Percentiles rank a stretch among this genome's conserved stretches.
Evolutionary conservation across 2,797 vertebrate species (phyloP).

Genomic region (Chelidonichthys spinosus): DNA sequence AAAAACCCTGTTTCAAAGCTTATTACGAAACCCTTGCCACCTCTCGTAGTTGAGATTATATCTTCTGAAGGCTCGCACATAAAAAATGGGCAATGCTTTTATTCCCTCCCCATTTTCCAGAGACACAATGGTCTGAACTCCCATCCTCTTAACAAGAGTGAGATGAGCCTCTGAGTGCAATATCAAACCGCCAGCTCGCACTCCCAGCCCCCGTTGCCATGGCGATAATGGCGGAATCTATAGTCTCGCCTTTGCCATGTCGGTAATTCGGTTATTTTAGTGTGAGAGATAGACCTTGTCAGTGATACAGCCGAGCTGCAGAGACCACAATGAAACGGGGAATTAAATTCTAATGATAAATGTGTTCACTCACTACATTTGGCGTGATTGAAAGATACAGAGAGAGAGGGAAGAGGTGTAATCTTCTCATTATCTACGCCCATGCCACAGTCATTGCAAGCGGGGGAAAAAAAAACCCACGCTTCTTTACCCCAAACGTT

Average conservation of each 20-base stretch:
- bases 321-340: conserved; percentile 63
- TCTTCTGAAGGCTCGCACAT: conserved; percentile 42
- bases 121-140: conserved; percentile 67
- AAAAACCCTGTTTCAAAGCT: conserved; percentile 10
- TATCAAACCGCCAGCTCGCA: conserved; percentile 59
- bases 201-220: conserved; percentile 78
- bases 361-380: conserved; percentile 49
- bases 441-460: conserved; percentile 7
- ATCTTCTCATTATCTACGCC: conserved; percentile 36
- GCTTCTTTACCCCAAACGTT: conserved; percentile 6
- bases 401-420: conserved; percentile 1
- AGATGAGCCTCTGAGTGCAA: conserved; percentile 63
- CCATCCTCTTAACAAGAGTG: conserved; percentile 62
- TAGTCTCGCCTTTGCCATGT: conserved; percentile 56
- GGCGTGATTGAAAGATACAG: conserved; percentile 64
- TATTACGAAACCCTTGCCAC: conserved; percentile 44
- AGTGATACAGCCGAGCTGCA: conserved; percentile 45
- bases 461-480: neutral
- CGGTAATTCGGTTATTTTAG: conserved; percentile 74
- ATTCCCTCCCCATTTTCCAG: conserved; percentile 38
- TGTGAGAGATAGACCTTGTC: conserved; percentile 54
- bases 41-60: conserved; percentile 48
- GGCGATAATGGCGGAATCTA: conserved; percentile 74
- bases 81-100: conserved; percentile 31
- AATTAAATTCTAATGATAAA: conserved; percentile 66